Evolutionary conservation across 2,113 vertebrate species (phyloP).

Genomic region (Panurus biarmicus): DNA sequence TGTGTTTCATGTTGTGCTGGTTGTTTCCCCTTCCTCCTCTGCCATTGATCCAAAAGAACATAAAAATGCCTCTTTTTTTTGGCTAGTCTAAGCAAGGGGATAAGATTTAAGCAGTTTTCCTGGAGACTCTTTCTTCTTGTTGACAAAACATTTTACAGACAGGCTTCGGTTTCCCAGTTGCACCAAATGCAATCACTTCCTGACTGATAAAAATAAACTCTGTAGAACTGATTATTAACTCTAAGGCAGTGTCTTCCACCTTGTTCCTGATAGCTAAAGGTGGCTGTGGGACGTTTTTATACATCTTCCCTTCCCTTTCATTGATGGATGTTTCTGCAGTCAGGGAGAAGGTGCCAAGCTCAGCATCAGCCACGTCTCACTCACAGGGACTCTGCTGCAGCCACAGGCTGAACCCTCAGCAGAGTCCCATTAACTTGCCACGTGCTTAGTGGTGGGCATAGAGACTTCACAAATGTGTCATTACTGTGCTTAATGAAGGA

Average conservation of each 20-base stretch:
- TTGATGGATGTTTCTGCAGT: constrained; percentile 48
- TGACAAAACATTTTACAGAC: not conserved
- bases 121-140: not conserved
- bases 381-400: not conserved
- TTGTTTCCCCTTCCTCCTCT: not conserved
- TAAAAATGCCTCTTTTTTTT: not conserved
- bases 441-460: constrained; percentile 24
- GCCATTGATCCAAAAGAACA: not conserved
- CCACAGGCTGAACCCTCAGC: constrained; percentile 16
- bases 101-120: not conserved
- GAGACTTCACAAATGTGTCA: not conserved
- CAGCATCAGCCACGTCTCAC: constrained; percentile 26
- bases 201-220: constrained; percentile 33
- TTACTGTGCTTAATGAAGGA: constrained; percentile 15
- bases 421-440: constrained; percentile 50
- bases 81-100: not conserved
- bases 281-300: constrained; percentile 40
- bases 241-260: not conserved
- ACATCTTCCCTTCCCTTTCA: constrained; percentile 15
- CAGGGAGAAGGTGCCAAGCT: constrained; percentile 32
- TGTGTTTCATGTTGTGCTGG: not conserved
- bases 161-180: not conserved
- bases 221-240: constrained; percentile 31
- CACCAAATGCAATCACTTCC: not conserved
- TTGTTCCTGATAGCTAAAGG: constrained; percentile 30